A percentile compares a stretch with the other conserved stretches of the same genome.
phyloP scores from a whole-genome alignment of 2,113 vertebrate genomes.

The Oreochromis niloticus region DNA sequence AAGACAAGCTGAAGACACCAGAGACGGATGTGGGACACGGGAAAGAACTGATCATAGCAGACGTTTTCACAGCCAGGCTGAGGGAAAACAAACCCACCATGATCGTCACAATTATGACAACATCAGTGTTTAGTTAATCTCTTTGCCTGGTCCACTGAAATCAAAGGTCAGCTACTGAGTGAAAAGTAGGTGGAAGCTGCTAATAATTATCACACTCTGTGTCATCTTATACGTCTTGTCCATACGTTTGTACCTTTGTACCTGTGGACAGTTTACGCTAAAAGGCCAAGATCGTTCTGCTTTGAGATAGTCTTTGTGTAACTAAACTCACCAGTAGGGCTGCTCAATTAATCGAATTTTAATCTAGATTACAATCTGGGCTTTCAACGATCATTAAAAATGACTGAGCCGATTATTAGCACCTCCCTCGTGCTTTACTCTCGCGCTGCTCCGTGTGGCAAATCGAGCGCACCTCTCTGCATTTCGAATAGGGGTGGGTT shows the following conservation, averaged over 20 bases:
- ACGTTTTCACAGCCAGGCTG: conserved; percentile 88
- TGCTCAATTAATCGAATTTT: no score
- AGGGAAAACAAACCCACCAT: not conserved
- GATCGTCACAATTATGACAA: not conserved
- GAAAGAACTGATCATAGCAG: conserved; percentile 92
- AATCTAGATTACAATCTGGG: no score
- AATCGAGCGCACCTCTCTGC: no score
- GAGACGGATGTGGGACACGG: conserved; percentile 88
- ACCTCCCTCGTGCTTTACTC: no score
- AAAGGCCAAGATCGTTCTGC: not conserved
- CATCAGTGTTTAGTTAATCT: not conserved
- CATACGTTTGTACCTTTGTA: not conserved
- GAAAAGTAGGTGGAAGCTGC: not conserved
- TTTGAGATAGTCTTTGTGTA: not conserved
- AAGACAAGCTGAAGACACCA: conserved; percentile 94
- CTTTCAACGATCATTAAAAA: no score
- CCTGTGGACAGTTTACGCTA: not conserved
- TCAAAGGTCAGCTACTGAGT: not conserved
- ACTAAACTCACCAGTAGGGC: not conserved
- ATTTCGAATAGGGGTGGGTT: no score
- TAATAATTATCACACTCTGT: not conserved
- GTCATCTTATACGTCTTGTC: not conserved
- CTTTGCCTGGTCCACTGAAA: not conserved
- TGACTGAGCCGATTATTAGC: no score
- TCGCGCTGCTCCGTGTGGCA: no score